Conservation (phyloP, 2,888 invertebrate species). For the Orthosia gracilis region DNA sequence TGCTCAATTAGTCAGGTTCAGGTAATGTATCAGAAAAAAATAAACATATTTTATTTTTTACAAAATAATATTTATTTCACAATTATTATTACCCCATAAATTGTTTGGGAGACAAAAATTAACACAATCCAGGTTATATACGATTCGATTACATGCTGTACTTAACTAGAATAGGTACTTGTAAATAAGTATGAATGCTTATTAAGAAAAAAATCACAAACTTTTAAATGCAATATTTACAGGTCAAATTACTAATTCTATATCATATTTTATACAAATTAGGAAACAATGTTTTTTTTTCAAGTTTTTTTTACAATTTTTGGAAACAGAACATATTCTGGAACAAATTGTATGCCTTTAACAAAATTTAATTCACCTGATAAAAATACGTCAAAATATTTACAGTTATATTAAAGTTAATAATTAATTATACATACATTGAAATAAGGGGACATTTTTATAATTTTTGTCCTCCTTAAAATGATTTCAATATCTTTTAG, state of each 20-base stretch:
- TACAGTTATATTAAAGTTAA: constrained; percentile 74
- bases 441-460: constrained; percentile 63
- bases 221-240: constrained; percentile 90
- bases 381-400: constrained; percentile 68
- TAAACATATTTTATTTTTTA: constrained; percentile 70
- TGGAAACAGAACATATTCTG: constrained; percentile 79
- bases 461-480: constrained; percentile 50
- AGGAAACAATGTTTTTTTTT: constrained; percentile 71
- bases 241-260: constrained; percentile 76
- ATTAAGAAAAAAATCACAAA: constrained; percentile 84
- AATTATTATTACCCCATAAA: constrained; percentile 76
- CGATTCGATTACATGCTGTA: constrained; percentile 82
- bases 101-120: constrained; percentile 74
- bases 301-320: constrained; percentile 72
- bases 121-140: constrained; percentile 87
- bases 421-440: constrained; percentile 71
- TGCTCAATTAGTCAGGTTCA: neutral
- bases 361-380: constrained; percentile 76
- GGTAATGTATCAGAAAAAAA: constrained; percentile 35
- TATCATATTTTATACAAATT: constrained; percentile 75
- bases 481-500: constrained; percentile 60
- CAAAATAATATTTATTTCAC: constrained; percentile 88
- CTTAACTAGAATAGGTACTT: constrained; percentile 79
- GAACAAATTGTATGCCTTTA: constrained; percentile 73
- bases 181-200: constrained; percentile 76